Evolutionary conservation across 2,113 vertebrate genomes (phyloP), one percentile per base, ranked within the genome.

Genomic region (Brachypteracias leptosomus): DNA sequence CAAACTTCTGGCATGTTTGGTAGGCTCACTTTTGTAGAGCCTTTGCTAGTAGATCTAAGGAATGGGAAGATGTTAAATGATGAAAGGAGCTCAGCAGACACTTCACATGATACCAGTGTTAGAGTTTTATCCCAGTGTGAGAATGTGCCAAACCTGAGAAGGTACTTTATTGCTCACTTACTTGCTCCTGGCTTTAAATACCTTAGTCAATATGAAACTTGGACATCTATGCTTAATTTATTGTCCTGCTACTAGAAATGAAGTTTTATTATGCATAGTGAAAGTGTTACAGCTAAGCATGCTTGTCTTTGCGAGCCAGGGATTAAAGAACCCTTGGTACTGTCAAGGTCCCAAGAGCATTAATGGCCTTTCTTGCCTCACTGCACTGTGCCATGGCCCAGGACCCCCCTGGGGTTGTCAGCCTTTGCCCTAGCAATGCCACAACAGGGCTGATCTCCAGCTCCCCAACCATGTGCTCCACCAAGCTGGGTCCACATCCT

Each of bases 11-110:
- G 38, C 59, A 36, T 79, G 40, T 84, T 70, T 89, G 83, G 84
- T 94, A 76, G 83, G 66, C 38, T 93, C 20, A 7, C 33, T 77
- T 70, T 90, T 66, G 11, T 67, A 89, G 58, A 67, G 55, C 20
- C 35, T 74, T 84, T 83, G 38, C 54, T 73, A 75, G n/a, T 35
- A 82, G 73, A 89, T 74, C 70, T 91, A 85, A 85, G 29, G 49
- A 68, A 58, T 0, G 3, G 15, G 62, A 91, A 66, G 54, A 46
- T 46, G 19, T 61, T 65, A 87, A 84, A 84, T 63, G 76, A 87
- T 90, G 47, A 96, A 93, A 93, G 31, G 58, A 96, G 73, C 9
- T 90, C 63, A 77, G 42, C 79, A 88, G 83, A 70, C 71, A 86
- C 52, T 95, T 92, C 92, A 70, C 85, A 90, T 38, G 13, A 31